phyloP scores from a whole-genome alignment of 2,113 vertebrate species.

The Ginglymostoma cirratum region DNA sequence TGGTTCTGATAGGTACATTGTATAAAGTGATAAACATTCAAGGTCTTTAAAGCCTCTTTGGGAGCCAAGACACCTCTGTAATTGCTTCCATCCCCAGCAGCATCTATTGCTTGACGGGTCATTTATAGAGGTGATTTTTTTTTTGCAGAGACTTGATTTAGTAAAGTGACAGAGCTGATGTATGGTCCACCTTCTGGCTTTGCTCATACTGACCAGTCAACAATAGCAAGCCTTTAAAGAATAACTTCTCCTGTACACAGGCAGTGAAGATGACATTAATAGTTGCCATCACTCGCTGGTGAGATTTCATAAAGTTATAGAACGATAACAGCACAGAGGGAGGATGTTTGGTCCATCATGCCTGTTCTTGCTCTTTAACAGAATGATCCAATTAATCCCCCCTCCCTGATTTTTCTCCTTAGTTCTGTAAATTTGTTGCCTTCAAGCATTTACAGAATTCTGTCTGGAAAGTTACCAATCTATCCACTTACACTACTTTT shows the following conservation, averaged over 20 bases:
- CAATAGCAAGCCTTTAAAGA: not conserved
- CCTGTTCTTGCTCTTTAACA: not conserved
- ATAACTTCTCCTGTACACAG: not conserved
- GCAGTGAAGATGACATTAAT: not conserved
- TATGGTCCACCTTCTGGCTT: not conserved
- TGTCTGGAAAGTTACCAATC: too few relatives aligned
- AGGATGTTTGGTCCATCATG: not conserved
- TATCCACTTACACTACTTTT: not conserved
- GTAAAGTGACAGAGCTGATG: not conserved
- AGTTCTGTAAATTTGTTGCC: not conserved
- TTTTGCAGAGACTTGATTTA: not conserved
- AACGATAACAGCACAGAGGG: not conserved
- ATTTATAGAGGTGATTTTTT: not conserved
- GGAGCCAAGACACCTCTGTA: conserved; percentile 41
- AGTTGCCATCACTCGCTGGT: not conserved
- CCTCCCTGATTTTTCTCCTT: not conserved
- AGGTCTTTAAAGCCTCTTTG: conserved; percentile 45
- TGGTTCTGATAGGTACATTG: conserved; percentile 42
- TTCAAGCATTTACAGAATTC: not conserved
- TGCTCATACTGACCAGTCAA: not conserved
- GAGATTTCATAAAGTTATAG: not conserved
- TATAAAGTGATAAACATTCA: conserved; percentile 48
- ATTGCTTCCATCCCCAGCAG: not conserved
- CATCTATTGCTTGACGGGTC: not conserved
- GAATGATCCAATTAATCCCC: not conserved